phyloP scores from a whole-genome alignment of 92 coral and sea anemone species.

The Palythoa caribaeorum region DNA sequence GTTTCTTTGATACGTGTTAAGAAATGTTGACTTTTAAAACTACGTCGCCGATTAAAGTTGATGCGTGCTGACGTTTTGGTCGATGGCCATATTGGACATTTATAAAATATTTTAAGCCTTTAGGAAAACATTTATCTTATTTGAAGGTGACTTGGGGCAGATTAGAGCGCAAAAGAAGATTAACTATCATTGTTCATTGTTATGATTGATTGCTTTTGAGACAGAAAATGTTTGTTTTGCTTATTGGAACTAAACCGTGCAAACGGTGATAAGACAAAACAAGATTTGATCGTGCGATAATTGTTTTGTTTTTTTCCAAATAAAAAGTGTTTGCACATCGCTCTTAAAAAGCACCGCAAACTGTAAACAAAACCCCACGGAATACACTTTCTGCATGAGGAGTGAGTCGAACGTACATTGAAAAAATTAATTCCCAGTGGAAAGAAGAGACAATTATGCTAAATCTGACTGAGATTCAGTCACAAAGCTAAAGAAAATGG shows the following conservation, averaged over 20 bases:
- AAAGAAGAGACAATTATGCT: no score
- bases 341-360: background rate
- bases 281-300: background rate
- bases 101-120: background rate
- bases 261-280: slow-evolving; percentile 8
- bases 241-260: background rate
- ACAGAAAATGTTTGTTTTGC: background rate
- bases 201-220: background rate
- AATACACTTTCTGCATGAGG: no score
- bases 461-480: no score
- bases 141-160: background rate
- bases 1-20: no score
- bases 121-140: background rate
- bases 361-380: background rate
- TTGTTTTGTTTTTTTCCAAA: background rate
- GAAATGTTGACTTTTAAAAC: no score
- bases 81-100: background rate
- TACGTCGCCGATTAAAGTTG: background rate
- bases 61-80: background rate
- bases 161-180: background rate
- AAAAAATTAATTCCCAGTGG: no score
- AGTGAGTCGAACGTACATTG: no score
- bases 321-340: background rate
- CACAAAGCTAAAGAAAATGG: no score
- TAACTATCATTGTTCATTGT: background rate